Percentiles rank a stretch among this genome's conserved stretches.
phyloP scores from a whole-genome alignment of 2,888 invertebrate species.

The Hemithea aestivaria region DNA sequence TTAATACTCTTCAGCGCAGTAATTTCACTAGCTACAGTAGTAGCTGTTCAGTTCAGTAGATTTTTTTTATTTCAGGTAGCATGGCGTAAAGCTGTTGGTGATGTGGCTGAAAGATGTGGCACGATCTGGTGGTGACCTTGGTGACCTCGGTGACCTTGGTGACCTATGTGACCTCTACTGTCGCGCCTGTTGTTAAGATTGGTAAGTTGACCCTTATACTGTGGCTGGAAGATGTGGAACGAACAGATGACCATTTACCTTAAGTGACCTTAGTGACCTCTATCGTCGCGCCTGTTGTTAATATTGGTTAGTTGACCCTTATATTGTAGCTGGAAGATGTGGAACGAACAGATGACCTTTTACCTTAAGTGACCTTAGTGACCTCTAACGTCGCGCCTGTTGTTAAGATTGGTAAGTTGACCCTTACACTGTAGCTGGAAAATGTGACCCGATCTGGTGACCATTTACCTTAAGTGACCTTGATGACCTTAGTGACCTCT shows the following conservation, averaged over 20 bases:
- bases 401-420: slow-evolving; percentile 80
- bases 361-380: too few relatives aligned
- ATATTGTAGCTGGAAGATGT: not conserved
- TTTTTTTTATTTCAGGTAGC: slow-evolving; percentile 24
- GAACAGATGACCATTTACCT: too few relatives aligned
- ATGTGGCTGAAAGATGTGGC: slow-evolving; percentile 64
- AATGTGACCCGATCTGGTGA: too few relatives aligned
- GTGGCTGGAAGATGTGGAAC: not conserved
- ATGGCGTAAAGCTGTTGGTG: slow-evolving; percentile 37
- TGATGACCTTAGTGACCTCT: too few relatives aligned
- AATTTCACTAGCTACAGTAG: too few relatives aligned
- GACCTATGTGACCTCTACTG: slow-evolving; percentile 53
- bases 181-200: slow-evolving; percentile 83
- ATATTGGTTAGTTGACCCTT: slow-evolving; percentile 74
- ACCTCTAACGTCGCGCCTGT: slow-evolving; percentile 73
- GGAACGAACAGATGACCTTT: too few relatives aligned
- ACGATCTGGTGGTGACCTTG: slow-evolving; percentile 53
- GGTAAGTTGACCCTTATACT: slow-evolving; percentile 58
- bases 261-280: too few relatives aligned
- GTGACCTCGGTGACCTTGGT: slow-evolving; percentile 48
- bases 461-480: too few relatives aligned
- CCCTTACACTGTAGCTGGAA: not conserved
- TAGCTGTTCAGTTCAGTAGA: too few relatives aligned
- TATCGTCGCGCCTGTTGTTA: slow-evolving; percentile 80
- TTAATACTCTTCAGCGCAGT: too few relatives aligned